A percentile compares a stretch with the other conserved stretches of the same genome.
Conservation (phyloP, 2,113 vertebrate genomes). For the Chlorodrepanis virens region DNA sequence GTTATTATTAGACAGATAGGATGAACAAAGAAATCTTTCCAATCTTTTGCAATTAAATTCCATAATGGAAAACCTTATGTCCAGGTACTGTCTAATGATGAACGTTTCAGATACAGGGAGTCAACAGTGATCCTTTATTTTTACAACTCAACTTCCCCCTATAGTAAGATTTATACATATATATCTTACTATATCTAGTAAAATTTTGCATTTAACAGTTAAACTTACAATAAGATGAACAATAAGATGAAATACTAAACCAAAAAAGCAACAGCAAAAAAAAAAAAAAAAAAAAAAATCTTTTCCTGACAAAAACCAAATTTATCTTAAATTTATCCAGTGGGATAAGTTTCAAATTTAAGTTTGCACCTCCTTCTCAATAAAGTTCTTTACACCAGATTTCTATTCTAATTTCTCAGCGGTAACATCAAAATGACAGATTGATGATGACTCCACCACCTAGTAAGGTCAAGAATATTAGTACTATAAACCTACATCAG, state of each 20-base stretch:
- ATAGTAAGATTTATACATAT: background rate
- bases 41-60: background rate
- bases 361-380: background rate
- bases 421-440: background rate
- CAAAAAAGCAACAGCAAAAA: background rate
- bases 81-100: background rate
- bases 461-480: background rate
- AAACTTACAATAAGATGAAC: background rate
- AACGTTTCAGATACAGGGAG: background rate
- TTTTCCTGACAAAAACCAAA: background rate
- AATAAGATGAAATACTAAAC: background rate
- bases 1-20: background rate
- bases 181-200: background rate
- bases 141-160: background rate
- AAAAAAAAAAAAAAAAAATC: background rate
- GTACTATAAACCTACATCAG: background rate
- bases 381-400: background rate
- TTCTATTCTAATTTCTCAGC: background rate
- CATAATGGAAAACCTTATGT: background rate
- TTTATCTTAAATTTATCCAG: background rate
- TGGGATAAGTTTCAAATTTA: background rate
- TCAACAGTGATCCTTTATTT: background rate
- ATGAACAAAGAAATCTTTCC: background rate
- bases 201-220: background rate
- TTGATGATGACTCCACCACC: background rate